Conservation (phyloP, 2,113 vertebrate genomes). For the Bubo bubo region DNA sequence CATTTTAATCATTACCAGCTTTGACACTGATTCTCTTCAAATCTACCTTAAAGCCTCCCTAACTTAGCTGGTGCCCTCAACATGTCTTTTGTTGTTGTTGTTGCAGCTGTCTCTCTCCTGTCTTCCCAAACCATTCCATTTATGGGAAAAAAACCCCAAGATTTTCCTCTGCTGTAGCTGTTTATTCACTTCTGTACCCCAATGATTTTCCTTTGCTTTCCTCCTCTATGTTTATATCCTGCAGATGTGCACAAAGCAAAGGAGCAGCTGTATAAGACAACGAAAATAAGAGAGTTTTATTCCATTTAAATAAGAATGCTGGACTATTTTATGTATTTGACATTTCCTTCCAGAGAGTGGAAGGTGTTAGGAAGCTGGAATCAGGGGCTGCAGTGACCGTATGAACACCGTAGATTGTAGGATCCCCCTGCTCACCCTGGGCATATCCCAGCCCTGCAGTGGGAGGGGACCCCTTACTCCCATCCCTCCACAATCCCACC, state of each 20-base stretch:
- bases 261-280: background rate
- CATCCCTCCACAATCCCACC: fast-evolving
- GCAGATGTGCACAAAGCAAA: background rate
- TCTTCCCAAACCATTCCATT: background rate
- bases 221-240: background rate
- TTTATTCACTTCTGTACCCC: background rate
- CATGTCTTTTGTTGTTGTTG: background rate
- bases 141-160: background rate
- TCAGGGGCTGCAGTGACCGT: background rate
- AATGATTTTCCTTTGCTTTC: background rate
- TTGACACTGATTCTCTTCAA: background rate
- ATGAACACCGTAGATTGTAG: too few species aligned
- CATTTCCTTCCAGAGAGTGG: background rate
- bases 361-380: background rate
- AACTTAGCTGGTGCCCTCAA: background rate
- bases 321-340: background rate
- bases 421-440: background rate
- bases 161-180: background rate
- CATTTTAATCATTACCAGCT: background rate
- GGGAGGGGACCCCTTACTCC: background rate
- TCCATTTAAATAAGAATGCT: background rate
- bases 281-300: background rate
- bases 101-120: background rate
- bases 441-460: background rate
- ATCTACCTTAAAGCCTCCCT: background rate